Conservation (phyloP, 64 coral and sea anemone species). For the Montipora capricornis region DNA sequence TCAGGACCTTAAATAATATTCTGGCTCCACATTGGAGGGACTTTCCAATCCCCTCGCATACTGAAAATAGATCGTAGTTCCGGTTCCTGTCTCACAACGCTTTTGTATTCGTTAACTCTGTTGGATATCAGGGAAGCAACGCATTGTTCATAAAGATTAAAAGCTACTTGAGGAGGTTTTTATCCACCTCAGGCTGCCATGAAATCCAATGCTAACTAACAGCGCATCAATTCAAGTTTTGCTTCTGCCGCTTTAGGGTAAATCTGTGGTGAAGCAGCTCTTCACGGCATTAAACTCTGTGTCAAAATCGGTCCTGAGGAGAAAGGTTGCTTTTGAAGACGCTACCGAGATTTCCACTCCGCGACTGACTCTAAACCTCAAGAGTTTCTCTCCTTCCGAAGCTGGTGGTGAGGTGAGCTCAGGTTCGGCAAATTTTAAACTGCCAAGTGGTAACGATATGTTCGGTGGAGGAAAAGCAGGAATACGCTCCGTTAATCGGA, state of each 20-base stretch:
- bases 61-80: too few species aligned
- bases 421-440: conserved; percentile 40
- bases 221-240: neutral
- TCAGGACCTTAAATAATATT: too few species aligned
- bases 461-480: neutral
- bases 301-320: conserved; percentile 47
- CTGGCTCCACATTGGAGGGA: too few species aligned
- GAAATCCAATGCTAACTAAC: too few species aligned
- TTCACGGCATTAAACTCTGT: conserved; percentile 19
- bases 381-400: neutral
- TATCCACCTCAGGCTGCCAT: too few species aligned
- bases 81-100: too few species aligned
- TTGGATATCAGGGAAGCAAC: too few species aligned
- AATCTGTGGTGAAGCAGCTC: conserved; percentile 44
- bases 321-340: conserved; percentile 75
- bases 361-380: conserved; percentile 43
- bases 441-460: conserved; percentile 45
- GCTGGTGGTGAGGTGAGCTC: conserved; percentile 10
- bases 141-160: too few species aligned
- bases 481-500: conserved; percentile 50
- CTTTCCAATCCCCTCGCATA: too few species aligned
- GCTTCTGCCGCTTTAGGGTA: conserved; percentile 36
- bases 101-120: too few species aligned
- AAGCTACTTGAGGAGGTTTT: too few species aligned
- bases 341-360: conserved; percentile 53